These are phyloP conservation scores for Hemaris fuciformis DNA, from an alignment of 2,888 invertebrate species.

Conservation along the genomic window DNA sequence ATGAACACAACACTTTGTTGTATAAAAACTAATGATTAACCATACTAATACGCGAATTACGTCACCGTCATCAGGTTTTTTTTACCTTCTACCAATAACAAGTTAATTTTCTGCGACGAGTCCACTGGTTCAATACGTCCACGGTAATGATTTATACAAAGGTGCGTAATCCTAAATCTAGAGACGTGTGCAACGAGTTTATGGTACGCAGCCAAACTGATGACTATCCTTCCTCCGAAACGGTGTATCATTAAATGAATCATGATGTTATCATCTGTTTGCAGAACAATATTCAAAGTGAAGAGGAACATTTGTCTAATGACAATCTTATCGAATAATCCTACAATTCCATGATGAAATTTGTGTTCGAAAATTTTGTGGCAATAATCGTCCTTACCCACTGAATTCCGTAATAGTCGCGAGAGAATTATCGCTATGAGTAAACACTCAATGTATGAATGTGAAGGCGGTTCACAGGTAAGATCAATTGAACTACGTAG, in stretches of 20 bases:
- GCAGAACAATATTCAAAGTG: conserved; percentile 18
- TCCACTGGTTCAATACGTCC: not conserved
- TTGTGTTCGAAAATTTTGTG: not conserved
- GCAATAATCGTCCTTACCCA: not conserved
- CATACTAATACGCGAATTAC: not conserved
- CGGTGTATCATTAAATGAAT: conserved; percentile 38
- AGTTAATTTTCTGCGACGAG: not conserved
- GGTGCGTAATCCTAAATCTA: not conserved
- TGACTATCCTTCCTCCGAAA: conserved; percentile 44
- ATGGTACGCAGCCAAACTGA: conserved; percentile 28
- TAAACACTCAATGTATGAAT: not conserved
- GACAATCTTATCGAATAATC: not conserved
- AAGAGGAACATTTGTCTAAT: not conserved
- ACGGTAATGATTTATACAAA: not conserved
- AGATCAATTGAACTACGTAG: not conserved
- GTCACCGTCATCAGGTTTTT: not conserved
- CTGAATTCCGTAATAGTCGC: not conserved
- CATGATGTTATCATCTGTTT: conserved; percentile 23
- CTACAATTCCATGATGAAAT: not conserved
- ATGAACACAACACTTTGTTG: conserved; percentile 32
- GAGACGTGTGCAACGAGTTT: conserved; percentile 26
- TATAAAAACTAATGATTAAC: not conserved
- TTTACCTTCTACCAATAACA: no score
- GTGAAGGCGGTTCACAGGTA: not conserved
- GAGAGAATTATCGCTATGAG: not conserved